Conservation (phyloP, 2,888 invertebrate species). For the Troides helena region DNA sequence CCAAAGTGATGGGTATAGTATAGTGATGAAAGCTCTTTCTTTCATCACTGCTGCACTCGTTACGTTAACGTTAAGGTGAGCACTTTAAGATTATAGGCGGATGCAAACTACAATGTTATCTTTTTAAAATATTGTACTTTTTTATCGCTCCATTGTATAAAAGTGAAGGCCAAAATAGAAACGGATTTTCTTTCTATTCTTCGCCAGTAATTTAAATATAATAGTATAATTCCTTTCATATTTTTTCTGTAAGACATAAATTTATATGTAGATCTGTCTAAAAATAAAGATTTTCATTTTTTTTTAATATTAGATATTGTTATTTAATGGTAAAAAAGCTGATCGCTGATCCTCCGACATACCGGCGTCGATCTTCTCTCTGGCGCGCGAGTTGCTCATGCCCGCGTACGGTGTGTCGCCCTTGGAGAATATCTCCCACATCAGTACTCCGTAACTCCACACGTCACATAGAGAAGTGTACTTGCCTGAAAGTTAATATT, state of each 20-base stretch:
- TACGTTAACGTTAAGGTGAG: too few species aligned
- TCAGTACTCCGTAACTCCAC: slow-evolving; percentile 97
- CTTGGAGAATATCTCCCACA: slow-evolving; percentile 98
- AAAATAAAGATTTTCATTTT: too few species aligned
- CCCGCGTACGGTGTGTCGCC: slow-evolving; percentile 97
- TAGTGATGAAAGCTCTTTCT: too few species aligned
- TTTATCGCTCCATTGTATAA: too few species aligned
- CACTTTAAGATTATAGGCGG: too few species aligned
- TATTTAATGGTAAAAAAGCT: background rate
- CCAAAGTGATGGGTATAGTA: too few species aligned
- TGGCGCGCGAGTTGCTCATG: slow-evolving; percentile 94
- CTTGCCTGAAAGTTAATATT: slow-evolving; percentile 82
- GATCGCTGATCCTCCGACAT: slow-evolving; percentile 27
- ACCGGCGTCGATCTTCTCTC: slow-evolving; percentile 97
- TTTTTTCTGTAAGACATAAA: background rate
- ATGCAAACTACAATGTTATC: too few species aligned
- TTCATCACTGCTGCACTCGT: too few species aligned
- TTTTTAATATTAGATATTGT: background rate
- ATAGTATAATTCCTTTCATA: background rate
- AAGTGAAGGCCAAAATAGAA: too few species aligned
- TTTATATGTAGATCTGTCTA: too few species aligned
- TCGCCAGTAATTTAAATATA: background rate
- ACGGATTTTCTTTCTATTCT: background rate
- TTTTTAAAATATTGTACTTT: too few species aligned
- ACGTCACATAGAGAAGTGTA: slow-evolving; percentile 97